Evolutionary conservation across 1,140 invertebrate species (phyloP).

Genomic region (Aporrectodea caliginosa): DNA sequence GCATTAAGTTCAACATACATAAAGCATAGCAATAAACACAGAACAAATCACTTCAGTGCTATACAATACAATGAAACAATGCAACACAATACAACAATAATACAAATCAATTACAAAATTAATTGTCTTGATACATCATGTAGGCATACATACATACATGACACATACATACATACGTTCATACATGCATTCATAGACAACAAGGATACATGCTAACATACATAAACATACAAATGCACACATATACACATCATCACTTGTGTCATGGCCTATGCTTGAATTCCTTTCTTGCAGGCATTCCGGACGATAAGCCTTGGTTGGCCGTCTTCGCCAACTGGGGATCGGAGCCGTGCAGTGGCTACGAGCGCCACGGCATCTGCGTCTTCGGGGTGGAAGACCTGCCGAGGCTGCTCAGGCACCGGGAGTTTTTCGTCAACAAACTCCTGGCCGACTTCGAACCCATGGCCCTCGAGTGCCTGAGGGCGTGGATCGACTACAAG

Average conservation of each 20-base stretch:
- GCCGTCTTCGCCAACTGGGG: constrained; percentile 42
- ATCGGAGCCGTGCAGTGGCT: constrained; percentile 38
- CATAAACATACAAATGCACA: not conserved
- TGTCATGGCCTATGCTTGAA: not conserved
- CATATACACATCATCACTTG: not conserved
- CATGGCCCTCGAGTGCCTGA: constrained; percentile 45
- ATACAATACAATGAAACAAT: no score
- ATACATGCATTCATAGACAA: not conserved
- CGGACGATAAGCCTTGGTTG: constrained; percentile 43
- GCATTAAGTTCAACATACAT: no score
- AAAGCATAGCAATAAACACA: no score
- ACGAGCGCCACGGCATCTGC: constrained; percentile 41
- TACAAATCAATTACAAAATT: no score
- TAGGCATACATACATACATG: not conserved
- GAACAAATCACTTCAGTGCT: no score
- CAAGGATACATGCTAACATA: not conserved
- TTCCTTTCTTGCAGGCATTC: constrained; percentile 34
- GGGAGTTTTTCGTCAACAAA: constrained; percentile 52
- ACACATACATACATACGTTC: not conserved
- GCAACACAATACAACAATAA: no score
- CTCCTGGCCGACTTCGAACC: constrained; percentile 47
- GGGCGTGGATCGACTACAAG: constrained; percentile 42
- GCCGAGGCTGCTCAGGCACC: constrained; percentile 35
- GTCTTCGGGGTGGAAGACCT: constrained; percentile 48
- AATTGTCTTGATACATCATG: not conserved